Conservation (phyloP, 2,113 vertebrate genomes). For the Isurus oxyrinchus region DNA sequence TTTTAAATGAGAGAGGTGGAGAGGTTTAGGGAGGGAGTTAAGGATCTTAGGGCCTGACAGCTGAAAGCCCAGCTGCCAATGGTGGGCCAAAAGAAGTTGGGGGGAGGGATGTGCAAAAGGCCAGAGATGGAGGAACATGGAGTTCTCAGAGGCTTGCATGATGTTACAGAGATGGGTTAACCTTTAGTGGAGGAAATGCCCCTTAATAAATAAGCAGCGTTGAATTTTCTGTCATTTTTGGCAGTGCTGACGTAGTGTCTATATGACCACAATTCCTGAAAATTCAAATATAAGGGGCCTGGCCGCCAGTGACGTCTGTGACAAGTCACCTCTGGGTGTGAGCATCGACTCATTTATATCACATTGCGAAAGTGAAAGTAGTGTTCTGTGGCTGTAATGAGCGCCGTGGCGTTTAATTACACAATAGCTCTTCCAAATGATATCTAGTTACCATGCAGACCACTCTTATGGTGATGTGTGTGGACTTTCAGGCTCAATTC, state of each 20-base stretch:
- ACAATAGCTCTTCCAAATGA: neutral
- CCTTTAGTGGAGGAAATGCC: neutral
- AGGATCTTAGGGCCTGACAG: neutral
- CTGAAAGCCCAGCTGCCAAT: neutral
- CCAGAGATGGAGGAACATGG: neutral
- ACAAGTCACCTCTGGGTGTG: neutral
- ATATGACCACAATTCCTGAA: neutral
- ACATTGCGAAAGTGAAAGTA: no score
- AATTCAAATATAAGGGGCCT: neutral
- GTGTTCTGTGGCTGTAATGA: neutral
- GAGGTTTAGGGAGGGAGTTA: neutral
- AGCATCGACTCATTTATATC: neutral
- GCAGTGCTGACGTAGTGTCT: neutral
- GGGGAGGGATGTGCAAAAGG: no score
- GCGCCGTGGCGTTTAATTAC: neutral
- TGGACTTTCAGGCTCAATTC: neutral
- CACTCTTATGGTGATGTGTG: slow-evolving; percentile 28
- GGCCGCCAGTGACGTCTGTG: neutral
- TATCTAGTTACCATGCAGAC: neutral
- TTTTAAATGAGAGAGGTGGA: neutral
- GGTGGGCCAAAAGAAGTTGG: neutral
- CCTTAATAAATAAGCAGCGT: neutral
- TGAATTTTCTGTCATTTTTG: neutral
- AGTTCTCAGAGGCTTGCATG: neutral
- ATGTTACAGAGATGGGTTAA: neutral